Base-by-base conservation (phyloP, 2,113 vertebrate genomes). In the Percopsis transmontana region DNA sequence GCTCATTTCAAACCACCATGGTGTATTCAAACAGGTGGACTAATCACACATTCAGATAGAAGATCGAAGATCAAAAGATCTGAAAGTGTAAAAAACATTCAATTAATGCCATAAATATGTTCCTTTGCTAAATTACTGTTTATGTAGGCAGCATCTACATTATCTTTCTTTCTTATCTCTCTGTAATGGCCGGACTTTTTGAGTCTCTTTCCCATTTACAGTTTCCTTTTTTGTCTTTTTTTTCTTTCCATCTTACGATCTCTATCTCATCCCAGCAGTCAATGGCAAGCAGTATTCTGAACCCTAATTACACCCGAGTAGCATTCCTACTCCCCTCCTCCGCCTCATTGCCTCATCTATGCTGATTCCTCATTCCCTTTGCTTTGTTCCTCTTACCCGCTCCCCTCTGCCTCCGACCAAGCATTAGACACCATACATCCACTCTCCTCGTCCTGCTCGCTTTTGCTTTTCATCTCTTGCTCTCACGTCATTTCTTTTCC, bases 251-350 rank as follows among this genome's bases (percentile, higher is more conserved):
- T 79, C 58, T 67, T 48, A 68, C 57, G 60, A 59, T 64, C 66
- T 41, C 58, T 50, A n/a, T 80, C 67, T 65, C 64, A 59, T 62
- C 61, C 40, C 39, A 21, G 42, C 21, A 53, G 83, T 83, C 82
- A 86, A 59, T 60, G 68, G 77, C 41, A 55, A 74, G 77, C 70
- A 68, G 66, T 58, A 79, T 79, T 74, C 64, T 40, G 71, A 62
- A 57, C 64, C 41, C 76, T 89, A 88, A 88, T 88, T 87, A 83
- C 80, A 76, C 76, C 85, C 83, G 78, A 85, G 76, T 78, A 82
- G 56, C 66, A 9, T 62, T 58, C 70, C 42, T 44, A 72, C 8
- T 54, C 66, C 47, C 64, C 70, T 42, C 13, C 19, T 60, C 42
- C 5, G n/a, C 33, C 23, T 38, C 7, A 20, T 20, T 9, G 7